These are phyloP conservation scores for Manduca sexta DNA, from an alignment of 1,140 invertebrate genomes.

Conservation along the genomic window DNA sequence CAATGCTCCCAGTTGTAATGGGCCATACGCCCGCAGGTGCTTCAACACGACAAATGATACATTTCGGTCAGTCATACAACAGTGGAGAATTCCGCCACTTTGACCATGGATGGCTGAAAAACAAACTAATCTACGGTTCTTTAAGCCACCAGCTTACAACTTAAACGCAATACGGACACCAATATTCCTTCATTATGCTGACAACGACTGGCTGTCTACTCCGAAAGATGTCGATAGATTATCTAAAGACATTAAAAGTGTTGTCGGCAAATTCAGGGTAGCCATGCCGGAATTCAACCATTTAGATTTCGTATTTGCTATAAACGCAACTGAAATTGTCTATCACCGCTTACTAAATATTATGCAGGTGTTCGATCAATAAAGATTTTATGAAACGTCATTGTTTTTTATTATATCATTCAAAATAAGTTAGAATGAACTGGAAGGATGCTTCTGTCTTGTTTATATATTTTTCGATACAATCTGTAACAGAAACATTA, in stretches of 20 bases:
- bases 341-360: no score
- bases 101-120: constrained; percentile 75
- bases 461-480: no score
- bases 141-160: constrained; percentile 75
- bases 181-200: constrained; percentile 81
- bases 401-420: no score
- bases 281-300: constrained; percentile 72
- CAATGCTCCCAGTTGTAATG: constrained; percentile 82
- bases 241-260: constrained; percentile 72
- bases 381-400: no score
- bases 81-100: constrained; percentile 77
- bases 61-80: constrained; percentile 82
- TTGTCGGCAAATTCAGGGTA: constrained; percentile 69
- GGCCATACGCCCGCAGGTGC: constrained; percentile 89
- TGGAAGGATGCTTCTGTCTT: no score
- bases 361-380: no score
- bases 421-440: no score
- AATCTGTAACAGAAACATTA: no score
- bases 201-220: constrained; percentile 81
- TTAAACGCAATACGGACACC: constrained; percentile 76
- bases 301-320: constrained; percentile 76
- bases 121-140: constrained; percentile 73
- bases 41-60: constrained; percentile 84
- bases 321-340: no score
- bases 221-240: constrained; percentile 75